Base-by-base conservation (phyloP, 2,888 invertebrate genomes). In the Coleophora flavipennella region DNA sequence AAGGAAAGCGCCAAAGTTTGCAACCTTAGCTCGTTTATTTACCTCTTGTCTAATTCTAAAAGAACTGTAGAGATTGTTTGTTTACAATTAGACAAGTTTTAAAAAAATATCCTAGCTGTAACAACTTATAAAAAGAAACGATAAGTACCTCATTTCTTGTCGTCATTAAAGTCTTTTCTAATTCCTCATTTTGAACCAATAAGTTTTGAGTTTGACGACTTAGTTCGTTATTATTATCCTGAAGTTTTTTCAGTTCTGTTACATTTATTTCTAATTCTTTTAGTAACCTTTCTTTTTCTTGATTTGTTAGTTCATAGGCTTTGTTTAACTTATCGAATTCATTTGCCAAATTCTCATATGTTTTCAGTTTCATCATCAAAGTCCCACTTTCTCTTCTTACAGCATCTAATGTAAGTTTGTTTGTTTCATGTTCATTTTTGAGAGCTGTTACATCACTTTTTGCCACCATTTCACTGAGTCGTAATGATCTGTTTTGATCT, bases 81-180 rank as follows among this genome's bases (percentile, higher is more conserved):
- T n/a, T n/a, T n/a, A n/a, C n/a, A n/a, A n/a, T n/a, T n/a, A n/a
- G n/a, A n/a, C n/a, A n/a, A n/a, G n/a, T n/a, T n/a, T n/a, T n/a
- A n/a, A n/a, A n/a, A n/a, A n/a, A n/a, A n/a, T n/a, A n/a, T n/a
- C n/a, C n/a, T n/a, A 62, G 50, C 69, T 69, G 44, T 20, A 57
- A 59, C 34, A 33, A 35, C 31, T 46, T 29, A 29, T 29, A 7
- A 29, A n/a, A 29, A 4, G 4, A 10, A n/a, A 10, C n/a, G n/a
- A n/a, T n/a, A 29, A 10, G 4, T 52, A 81, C 83, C 74, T 77
- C 61, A 35, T 59, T 63, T 47, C 71, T 67, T 33, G 67, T 57
- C 38, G 47, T 55, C 28, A 71, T 57, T 36, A 81, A 57, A 39
- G 67, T 57, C 42, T 59, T 62, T 53, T 81, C 75, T 43, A 83